Percentiles rank a stretch among this genome's conserved stretches.
Evolutionary conservation across 2,113 vertebrate species (phyloP).

Genomic region (Pundamilia nyererei): DNA sequence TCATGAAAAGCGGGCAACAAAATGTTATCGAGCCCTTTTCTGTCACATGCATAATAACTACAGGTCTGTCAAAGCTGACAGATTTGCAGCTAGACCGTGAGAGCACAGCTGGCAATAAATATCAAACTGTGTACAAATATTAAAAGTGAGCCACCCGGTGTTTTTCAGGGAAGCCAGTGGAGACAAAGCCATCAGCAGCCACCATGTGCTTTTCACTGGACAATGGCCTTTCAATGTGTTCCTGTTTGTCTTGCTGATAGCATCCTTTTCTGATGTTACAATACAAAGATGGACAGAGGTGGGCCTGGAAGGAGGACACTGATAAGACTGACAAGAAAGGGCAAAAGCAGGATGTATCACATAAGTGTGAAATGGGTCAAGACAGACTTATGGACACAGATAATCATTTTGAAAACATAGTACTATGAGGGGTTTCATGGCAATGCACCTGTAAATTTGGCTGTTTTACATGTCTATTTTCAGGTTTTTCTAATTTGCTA

Average conservation of each 20-base stretch:
- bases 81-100: background rate
- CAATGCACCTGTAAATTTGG: background rate
- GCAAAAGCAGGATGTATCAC: slow-evolving; percentile 8
- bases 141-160: background rate
- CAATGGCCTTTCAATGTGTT: slow-evolving; percentile 59
- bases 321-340: slow-evolving; percentile 61
- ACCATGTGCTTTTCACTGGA: slow-evolving; percentile 44
- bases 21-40: background rate
- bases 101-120: slow-evolving; percentile 19
- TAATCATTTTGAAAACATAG: background rate
- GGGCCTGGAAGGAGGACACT: slow-evolving; percentile 31
- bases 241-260: slow-evolving; percentile 64
- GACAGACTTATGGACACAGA: background rate
- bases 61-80: background rate
- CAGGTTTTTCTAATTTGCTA: background rate
- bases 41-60: slow-evolving; percentile 7
- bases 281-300: slow-evolving; percentile 26
- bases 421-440: background rate
- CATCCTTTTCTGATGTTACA: slow-evolving; percentile 31
- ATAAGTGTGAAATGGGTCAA: background rate
- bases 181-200: slow-evolving; percentile 48
- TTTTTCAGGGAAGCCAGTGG: background rate
- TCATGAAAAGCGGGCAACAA: background rate
- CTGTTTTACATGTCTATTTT: background rate
- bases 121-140: slow-evolving; percentile 20